Base-by-base conservation (phyloP, 1,140 invertebrate genomes). In the Pollicipes pollicipes region DNA sequence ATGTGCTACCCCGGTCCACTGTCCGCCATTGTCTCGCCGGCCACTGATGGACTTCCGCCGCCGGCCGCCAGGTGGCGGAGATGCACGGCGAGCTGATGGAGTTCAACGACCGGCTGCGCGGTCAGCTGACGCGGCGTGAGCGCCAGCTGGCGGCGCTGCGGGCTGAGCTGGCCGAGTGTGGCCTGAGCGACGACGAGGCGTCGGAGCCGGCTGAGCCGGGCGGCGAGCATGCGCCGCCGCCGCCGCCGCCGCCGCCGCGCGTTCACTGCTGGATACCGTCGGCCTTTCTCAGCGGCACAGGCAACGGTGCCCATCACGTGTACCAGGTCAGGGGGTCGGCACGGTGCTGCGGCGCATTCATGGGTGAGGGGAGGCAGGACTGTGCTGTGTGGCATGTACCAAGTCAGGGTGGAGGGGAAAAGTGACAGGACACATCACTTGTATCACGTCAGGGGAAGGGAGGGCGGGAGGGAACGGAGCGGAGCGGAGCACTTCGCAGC, bases 1-100 rank as follows among this genome's bases (percentile, higher is more conserved):
- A n/a, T n/a, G n/a, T n/a, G n/a, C n/a, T n/a, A n/a, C 32, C 32
- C 32, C 32, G 32, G 32, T 35, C 32, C 32, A 16, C 32, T 16
- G 16, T 35, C 32, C 32, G 32, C 4, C 32, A 35, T 35, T n/a
- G n/a, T n/a, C n/a, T n/a, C n/a, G n/a, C 32, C 32, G 32, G 8
- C 73, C 10, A 29, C 24, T 27, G 24, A 30, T 26, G 45, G 32
- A 27, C 30, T 4, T 2, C 10, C 45, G 6, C 17, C 63, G 28
- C 69, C 32, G 26, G 29, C 30, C n/a, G 58, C 30, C 75, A 90
- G 87, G 91, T 96, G 0, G 93, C 93, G 24, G 91, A 96, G 82
- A 96, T 96, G 93, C 93, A 95, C 78, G 92, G 91, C 0, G 93
- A 96, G 79, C 79, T 96, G 28, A 93, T 96, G 88, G 93, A 96